Percentiles rank a stretch among this genome's conserved stretches.
These are phyloP conservation scores for Ctena decussata DNA, from an alignment of 2,888 invertebrate species.

Conservation along the genomic window DNA sequence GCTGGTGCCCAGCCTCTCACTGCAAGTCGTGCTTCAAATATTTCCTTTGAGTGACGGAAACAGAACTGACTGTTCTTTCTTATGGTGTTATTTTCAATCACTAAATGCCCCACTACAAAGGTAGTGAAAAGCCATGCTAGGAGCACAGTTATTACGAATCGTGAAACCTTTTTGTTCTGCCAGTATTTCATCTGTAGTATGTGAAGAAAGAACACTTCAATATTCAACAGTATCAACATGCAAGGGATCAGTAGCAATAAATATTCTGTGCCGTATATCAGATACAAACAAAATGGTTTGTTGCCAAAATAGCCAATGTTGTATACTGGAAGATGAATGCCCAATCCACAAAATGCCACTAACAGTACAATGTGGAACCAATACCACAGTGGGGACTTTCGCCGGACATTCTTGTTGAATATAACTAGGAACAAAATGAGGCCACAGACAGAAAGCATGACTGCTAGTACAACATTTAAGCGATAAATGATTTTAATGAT, in stretches of 20 bases:
- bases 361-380: constrained; percentile 26
- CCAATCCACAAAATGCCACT: background rate
- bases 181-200: constrained; percentile 28
- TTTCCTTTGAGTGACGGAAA: constrained; percentile 7
- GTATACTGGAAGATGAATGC: constrained; percentile 16
- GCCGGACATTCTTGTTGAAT: constrained; percentile 23
- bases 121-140: constrained; percentile 31
- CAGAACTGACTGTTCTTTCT: background rate
- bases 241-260: constrained; percentile 13
- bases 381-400: constrained; percentile 45
- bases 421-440: constrained; percentile 33
- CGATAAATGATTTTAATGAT: constrained; percentile 30
- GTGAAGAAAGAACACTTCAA: constrained; percentile 38
- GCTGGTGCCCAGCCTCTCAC: constrained; percentile 21
- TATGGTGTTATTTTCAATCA: constrained; percentile 40
- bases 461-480: constrained; percentile 31
- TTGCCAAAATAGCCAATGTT: background rate
- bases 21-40: constrained; percentile 3
- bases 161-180: constrained; percentile 19
- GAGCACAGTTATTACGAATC: constrained; percentile 33
- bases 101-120: constrained; percentile 34
- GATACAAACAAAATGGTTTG: constrained; percentile 9
- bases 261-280: constrained; percentile 33
- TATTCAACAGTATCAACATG: constrained; percentile 22
- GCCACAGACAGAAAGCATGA: constrained; percentile 21